Evolutionary conservation across 2,113 vertebrate species (phyloP).

Genomic region (Arvicanthis niloticus): DNA sequence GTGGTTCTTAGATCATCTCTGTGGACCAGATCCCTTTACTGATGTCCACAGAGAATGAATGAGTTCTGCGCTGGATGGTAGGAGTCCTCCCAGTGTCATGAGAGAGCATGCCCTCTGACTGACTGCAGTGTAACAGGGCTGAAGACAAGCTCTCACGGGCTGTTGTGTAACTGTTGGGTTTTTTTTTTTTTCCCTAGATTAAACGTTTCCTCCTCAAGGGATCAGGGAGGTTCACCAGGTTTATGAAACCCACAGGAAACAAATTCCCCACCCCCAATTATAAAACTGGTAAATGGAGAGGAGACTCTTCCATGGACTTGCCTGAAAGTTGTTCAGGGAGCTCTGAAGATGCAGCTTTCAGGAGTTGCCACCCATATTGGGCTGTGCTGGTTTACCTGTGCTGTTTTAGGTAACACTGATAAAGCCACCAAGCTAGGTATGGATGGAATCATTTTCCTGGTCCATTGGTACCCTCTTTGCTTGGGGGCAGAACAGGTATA

Average conservation of each 20-base stretch:
- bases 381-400: neutral
- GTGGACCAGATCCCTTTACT: neutral
- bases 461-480: neutral
- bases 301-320: neutral
- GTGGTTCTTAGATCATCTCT: neutral
- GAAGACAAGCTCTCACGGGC: neutral
- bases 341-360: neutral
- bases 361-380: neutral
- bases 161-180: neutral
- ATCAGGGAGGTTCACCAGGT: no score
- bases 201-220: neutral
- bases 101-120: neutral
- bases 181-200: neutral
- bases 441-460: neutral
- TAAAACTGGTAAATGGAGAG: neutral
- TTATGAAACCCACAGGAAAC: neutral
- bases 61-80: neutral
- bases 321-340: neutral
- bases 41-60: neutral
- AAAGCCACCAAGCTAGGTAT: neutral
- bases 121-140: neutral
- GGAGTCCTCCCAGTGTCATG: neutral
- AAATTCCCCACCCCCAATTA: no score
- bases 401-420: neutral
- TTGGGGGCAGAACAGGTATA: neutral